Evolutionary conservation across 2,888 invertebrate genomes (phyloP), one percentile per base, ranked within the genome.

Genomic region (Drosophila melanosoma): DNA sequence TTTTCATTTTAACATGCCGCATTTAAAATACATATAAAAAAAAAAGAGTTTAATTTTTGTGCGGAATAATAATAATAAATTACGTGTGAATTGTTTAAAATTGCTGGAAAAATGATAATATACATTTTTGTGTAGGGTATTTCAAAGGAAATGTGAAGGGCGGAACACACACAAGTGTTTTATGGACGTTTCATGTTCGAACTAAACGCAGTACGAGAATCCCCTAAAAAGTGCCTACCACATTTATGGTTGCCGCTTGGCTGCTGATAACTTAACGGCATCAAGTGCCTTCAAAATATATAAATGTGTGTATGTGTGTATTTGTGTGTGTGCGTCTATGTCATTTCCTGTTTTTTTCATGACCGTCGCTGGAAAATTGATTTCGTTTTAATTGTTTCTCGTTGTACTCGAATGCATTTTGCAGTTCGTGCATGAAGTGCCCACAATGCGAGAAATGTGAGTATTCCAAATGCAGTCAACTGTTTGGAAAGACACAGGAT

Each of bases 331-430:
- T 54, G 54, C 35, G 35, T 54, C 52, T 29, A 42, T 52, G 67
- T 69, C 75, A 78, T 78, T 81, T 81, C 76, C 81, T 74, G 78
- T 53, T 59, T 51, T 58, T 70, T 78, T 78, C 78, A 74, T 74
- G 74, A 51, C 59, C 69, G 70, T 68, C 63, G 65, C 71, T 70
- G 74, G 72, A 77, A 79, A 77, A 79, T 79, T 81, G 79, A 77
- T 83, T 83, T 77, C 56, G 59, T 60, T 81, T 83, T 83, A 83
- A 83, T 83, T 83, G 79, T 76, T 83, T 81, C 48, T 77, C 79
- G 83, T 69, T 83, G 76, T 81, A 81, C 74, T 83, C 60, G 83
- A 83, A 58, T 64, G 76, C 81, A 63, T 74, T 81, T 72, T 77
- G 71, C 79, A 79, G 72, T 77, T 83, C 76, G 77, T 82, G 79